phyloP scores from a whole-genome alignment of 2,888 invertebrate species.

The Sinhomidia bicolor region DNA sequence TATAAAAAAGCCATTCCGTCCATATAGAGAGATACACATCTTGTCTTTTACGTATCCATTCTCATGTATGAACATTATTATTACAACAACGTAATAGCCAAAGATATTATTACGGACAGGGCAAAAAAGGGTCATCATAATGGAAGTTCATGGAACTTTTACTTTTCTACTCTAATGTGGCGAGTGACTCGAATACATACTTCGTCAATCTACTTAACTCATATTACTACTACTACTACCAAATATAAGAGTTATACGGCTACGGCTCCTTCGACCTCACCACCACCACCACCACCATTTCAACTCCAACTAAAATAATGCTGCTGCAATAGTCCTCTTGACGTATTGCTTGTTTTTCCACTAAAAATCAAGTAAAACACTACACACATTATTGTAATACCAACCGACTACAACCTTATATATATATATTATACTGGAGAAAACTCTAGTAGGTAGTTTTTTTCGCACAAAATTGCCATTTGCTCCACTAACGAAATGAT shows the following conservation, averaged over 20 bases:
- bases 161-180: not conserved
- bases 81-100: not conserved
- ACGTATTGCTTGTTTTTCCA: slow-evolving; percentile 2
- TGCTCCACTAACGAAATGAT: not conserved
- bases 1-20: slow-evolving; percentile 14
- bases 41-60: not conserved
- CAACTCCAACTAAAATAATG: not conserved
- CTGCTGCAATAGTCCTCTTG: not conserved
- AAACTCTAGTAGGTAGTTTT: too few relatives aligned
- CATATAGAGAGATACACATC: slow-evolving; percentile 6
- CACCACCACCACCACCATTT: not conserved
- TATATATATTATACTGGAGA: not conserved
- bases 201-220: not conserved
- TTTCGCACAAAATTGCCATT: slow-evolving; percentile 35
- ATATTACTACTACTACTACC: not conserved
- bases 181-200: not conserved
- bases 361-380: slow-evolving; percentile 33
- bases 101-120: not conserved
- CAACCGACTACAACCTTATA: too few relatives aligned
- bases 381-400: not conserved
- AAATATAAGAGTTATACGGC: too few relatives aligned
- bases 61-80: too few relatives aligned
- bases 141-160: not conserved
- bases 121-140: slow-evolving; percentile 37
- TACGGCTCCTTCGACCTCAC: not conserved